Base-by-base conservation (phyloP, 2,113 vertebrate species). In the Stigmatopora argus region DNA sequence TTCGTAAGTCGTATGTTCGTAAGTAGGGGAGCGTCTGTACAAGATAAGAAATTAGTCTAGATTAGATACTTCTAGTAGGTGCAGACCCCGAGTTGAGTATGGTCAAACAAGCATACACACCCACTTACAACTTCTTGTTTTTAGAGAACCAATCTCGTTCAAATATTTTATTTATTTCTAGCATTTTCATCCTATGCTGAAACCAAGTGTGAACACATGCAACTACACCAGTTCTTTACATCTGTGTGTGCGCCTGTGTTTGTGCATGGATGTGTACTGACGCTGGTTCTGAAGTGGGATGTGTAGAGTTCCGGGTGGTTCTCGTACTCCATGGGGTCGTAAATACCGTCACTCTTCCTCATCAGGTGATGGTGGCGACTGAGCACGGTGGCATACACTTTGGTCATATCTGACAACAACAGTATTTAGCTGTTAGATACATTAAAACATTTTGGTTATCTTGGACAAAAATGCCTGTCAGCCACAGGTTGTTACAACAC, bases 351-450 rank as follows among this genome's bases (percentile, higher is more conserved):
- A 35, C 65, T 93, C 85, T 97, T 99, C 83, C 97, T 93, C 75
- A 96, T 82, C 71, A 99, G 92, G 84, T 99, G 96, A 75, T 99
- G 96, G 73, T 94, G 96, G 64, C 96, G 94, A 86, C 97, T 98
- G 86, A 99, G 85, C 23, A 98, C 97, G 0, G 95, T 98, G 69
- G 91, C 94, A 62, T 95, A 99, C 18, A 99, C 94, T 90, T 94
- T 96, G 55, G 88, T 93, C 80, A 94, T 87, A 13, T 64, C 63
- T 64, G 13, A 48, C 7, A 5, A n/a, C 62, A 31, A 48, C 9
- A 31, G 18, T 1, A 26, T 8, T 19, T 10, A 15, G n/a, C n/a
- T 8, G 48, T 51, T n/a, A 51, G 48, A 18, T 15, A 51, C n/a
- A 49, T 10, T 51, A 51, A 18, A 49, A 49, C 3, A 49, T 12